A percentile compares a stretch with the other conserved stretches of the same genome.
phyloP scores from a whole-genome alignment of 2,888 invertebrate genomes.

The Apamea anceps region DNA sequence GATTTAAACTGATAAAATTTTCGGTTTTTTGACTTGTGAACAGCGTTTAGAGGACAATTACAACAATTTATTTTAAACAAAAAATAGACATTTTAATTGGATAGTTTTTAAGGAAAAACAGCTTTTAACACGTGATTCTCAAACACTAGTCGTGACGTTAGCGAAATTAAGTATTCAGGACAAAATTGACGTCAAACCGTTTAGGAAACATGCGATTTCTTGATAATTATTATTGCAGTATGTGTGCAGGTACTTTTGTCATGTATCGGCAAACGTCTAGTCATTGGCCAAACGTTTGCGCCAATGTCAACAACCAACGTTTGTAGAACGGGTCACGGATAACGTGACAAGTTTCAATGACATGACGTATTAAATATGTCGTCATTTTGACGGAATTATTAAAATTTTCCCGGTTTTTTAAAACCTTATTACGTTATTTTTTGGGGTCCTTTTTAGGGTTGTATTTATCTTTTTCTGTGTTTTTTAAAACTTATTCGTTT shows the following conservation, averaged over 20 bases:
- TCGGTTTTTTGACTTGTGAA: too few relatives aligned
- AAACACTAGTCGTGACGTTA: background rate
- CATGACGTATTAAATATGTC: conserved; percentile 1
- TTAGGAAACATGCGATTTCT: conserved; percentile 19
- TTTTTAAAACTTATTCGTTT: background rate
- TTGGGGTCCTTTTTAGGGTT: background rate
- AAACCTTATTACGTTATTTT: background rate
- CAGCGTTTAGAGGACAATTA: too few relatives aligned
- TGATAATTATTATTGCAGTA: background rate
- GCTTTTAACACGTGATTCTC: background rate
- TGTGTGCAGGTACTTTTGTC: background rate
- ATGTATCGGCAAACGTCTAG: background rate
- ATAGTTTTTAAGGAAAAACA: background rate
- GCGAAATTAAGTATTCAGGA: conserved; percentile 15
- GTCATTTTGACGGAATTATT: conserved; percentile 9
- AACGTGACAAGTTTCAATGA: background rate
- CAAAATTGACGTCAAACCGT: conserved; percentile 18
- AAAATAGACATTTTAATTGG: too few relatives aligned
- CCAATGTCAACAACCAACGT: background rate
- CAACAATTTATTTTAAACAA: too few relatives aligned
- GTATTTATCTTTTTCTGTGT: background rate
- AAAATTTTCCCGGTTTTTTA: background rate
- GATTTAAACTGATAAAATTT: too few relatives aligned
- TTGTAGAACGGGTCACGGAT: background rate
- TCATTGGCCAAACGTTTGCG: conserved; percentile 23